Evolutionary conservation across 1,140 invertebrate genomes (phyloP).

Genomic region (Pseudomyrmex dendroicus): DNA sequence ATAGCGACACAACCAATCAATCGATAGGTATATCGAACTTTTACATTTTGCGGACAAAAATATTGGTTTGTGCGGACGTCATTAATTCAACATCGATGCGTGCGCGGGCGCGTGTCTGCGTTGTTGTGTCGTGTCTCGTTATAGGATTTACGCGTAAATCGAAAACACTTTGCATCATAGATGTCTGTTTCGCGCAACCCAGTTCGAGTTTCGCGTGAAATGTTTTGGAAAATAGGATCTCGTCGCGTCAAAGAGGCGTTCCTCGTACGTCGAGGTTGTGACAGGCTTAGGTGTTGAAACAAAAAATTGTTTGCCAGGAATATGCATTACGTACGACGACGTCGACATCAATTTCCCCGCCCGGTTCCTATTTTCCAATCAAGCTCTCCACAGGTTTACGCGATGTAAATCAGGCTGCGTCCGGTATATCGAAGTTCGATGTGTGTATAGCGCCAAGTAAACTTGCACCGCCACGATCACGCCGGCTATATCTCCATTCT

Average conservation of each 20-base stretch:
- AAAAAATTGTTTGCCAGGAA: background rate
- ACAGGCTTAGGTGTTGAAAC: background rate
- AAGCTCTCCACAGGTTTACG: constrained; percentile 58
- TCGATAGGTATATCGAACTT: no score
- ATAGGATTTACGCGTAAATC: background rate
- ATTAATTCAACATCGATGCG: background rate
- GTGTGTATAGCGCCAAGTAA: constrained; percentile 48
- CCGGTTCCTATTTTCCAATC: constrained; percentile 25
- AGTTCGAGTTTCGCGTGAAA: background rate
- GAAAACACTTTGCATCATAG: background rate
- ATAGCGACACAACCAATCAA: no score
- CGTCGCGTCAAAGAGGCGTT: background rate
- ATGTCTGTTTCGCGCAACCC: background rate
- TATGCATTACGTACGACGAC: constrained; percentile 14
- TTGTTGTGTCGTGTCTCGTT: background rate
- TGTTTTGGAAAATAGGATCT: background rate
- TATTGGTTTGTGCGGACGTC: no score
- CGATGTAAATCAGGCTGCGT: constrained; percentile 65
- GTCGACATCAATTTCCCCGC: constrained; percentile 19
- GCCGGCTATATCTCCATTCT: constrained; percentile 61
- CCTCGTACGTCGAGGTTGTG: background rate
- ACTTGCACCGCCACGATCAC: background rate
- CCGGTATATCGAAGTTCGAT: constrained; percentile 55
- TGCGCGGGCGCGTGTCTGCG: no score
- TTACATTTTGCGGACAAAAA: no score